Conservation (phyloP, 2,888 invertebrate species). For the Patella caerulea region DNA sequence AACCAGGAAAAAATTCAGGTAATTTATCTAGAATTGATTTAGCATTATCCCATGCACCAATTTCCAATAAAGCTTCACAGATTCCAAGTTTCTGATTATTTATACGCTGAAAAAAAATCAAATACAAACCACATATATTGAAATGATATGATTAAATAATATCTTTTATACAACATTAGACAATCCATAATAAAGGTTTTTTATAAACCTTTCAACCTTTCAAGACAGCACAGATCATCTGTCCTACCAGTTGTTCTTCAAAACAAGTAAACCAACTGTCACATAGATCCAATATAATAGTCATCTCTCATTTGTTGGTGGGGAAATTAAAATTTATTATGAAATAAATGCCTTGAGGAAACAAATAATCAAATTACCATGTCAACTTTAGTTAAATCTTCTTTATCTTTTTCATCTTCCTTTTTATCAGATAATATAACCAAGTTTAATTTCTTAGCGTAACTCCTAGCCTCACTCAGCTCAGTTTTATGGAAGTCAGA, state of each 20-base stretch:
- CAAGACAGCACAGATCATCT: no score
- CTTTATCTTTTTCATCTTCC: constrained; percentile 61
- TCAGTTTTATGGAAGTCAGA: constrained; percentile 86
- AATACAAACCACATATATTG: neutral
- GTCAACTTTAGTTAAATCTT: constrained; percentile 60
- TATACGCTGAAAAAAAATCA: constrained; percentile 46
- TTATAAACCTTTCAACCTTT: no score
- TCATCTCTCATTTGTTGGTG: neutral
- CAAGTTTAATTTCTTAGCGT: constrained; percentile 84
- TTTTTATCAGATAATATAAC: constrained; percentile 73
- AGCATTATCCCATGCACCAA: constrained; percentile 93
- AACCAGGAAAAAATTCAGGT: constrained; percentile 83
- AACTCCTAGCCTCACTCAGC: constrained; percentile 78
- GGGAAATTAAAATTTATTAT: neutral
- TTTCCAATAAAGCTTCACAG: constrained; percentile 87
- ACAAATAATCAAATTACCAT: constrained; percentile 44
- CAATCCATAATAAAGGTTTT: neutral
- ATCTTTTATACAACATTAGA: neutral
- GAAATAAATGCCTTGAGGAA: neutral
- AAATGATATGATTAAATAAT: no score
- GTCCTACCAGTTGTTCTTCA: no score
- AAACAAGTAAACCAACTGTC: neutral
- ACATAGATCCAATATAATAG: neutral
- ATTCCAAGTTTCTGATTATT: constrained; percentile 94
- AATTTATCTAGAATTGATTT: constrained; percentile 84